Evolutionary conservation across 92 coral and sea anemone species (phyloP).

Genomic region (Ricordea florida): DNA sequence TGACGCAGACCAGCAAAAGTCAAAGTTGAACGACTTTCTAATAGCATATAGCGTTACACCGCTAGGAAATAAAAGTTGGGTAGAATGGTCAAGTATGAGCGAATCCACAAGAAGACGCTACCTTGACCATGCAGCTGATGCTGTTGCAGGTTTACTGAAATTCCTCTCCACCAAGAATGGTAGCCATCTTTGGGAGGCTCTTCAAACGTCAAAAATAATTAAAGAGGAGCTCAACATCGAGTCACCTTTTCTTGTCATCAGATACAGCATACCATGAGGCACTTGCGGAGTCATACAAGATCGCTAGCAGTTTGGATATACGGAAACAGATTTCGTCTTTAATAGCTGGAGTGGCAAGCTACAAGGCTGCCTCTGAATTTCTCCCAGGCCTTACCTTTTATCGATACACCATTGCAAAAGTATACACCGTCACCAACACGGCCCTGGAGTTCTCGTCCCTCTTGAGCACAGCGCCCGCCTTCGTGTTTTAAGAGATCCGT

Average conservation of each 20-base stretch:
- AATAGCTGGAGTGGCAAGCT: slow-evolving; percentile 36
- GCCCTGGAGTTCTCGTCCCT: slow-evolving; percentile 60
- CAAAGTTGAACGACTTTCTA: slow-evolving; percentile 3
- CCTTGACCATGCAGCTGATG: slow-evolving; percentile 2
- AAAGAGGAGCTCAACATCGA: not conserved
- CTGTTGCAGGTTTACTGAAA: slow-evolving; percentile 1
- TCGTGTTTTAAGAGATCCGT: slow-evolving; percentile 49
- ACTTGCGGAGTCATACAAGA: slow-evolving; percentile 7
- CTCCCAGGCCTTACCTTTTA: slow-evolving; percentile 60
- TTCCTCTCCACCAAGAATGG: slow-evolving; percentile 8
- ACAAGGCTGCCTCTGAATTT: not conserved
- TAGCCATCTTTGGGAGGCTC: slow-evolving; percentile 20
- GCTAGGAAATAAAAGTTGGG: slow-evolving; percentile 18
- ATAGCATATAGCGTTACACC: not conserved
- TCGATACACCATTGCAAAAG: slow-evolving; percentile 47
- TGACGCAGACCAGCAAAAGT: not conserved
- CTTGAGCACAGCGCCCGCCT: slow-evolving; percentile 38
- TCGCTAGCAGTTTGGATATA: slow-evolving; percentile 34
- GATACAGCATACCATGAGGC: slow-evolving; percentile 23
- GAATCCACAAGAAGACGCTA: slow-evolving; percentile 21
- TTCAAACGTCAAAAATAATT: slow-evolving; percentile 3
- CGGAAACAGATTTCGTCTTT: slow-evolving; percentile 21
- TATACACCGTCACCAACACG: slow-evolving; percentile 53
- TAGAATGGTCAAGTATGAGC: slow-evolving; percentile 38
- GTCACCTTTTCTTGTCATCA: slow-evolving; percentile 27